phyloP scores from a whole-genome alignment of 2,888 invertebrate genomes.

The Idaea aversata region DNA sequence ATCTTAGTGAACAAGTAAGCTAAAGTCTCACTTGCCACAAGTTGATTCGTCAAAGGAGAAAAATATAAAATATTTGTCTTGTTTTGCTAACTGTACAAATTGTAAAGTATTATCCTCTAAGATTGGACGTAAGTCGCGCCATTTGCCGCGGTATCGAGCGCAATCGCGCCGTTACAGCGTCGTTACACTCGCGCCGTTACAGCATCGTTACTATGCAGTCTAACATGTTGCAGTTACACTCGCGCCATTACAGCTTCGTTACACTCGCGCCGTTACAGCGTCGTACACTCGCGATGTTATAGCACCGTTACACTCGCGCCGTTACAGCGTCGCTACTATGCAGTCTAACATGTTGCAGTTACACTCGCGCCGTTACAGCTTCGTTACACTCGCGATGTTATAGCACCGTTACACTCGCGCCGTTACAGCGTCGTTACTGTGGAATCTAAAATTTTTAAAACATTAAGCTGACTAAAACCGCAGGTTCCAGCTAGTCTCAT shows the following conservation, averaged over 20 bases:
- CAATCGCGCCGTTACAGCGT: conserved; percentile 38
- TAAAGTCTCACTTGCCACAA: no score
- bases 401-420: neutral
- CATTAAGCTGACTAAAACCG: no score
- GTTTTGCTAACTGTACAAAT: conserved; percentile 42
- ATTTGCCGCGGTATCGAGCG: conserved; percentile 52
- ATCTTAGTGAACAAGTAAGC: no score
- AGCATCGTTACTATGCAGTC: no score
- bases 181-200: neutral
- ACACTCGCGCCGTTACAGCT: no score
- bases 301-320: neutral
- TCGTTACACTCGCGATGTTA: neutral
- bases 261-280: no score
- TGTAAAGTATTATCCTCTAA: conserved; percentile 69
- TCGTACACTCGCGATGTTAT: no score
- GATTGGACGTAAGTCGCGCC: conserved; percentile 65
- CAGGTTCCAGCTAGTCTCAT: no score
- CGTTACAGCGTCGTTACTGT: neutral
- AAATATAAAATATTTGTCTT: neutral
- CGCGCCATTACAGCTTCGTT: no score
- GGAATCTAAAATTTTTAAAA: no score
- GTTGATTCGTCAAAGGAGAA: neutral
- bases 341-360: no score
- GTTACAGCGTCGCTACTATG: neutral
- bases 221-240: no score